phyloP scores from a whole-genome alignment of 2,888 invertebrate genomes.

The Venustoraphidia nigricollis region DNA sequence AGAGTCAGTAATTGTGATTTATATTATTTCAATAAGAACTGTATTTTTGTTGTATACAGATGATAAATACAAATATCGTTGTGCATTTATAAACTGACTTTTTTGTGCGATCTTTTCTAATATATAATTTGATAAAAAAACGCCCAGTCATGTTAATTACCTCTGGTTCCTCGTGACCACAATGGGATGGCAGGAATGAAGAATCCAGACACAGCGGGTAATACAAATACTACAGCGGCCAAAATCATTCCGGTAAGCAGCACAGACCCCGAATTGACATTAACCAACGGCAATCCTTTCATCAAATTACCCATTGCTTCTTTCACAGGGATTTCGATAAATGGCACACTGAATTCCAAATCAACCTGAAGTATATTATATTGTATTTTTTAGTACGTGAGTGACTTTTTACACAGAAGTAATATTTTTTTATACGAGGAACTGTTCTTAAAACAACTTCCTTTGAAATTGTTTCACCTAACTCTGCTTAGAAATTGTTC shows the following conservation, averaged over 20 bases:
- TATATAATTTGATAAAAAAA: not conserved
- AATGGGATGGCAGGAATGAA: conserved; percentile 7
- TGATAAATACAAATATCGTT: not conserved
- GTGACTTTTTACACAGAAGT: no score
- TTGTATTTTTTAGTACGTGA: no score
- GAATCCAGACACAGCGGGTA: conserved; percentile 30
- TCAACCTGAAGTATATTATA: conserved; percentile 35
- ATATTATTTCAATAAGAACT: conserved; percentile 1
- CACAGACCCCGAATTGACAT: conserved; percentile 44
- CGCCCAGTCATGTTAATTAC: not conserved
- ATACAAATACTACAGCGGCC: conserved; percentile 34
- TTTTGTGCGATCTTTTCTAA: not conserved
- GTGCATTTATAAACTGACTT: not conserved
- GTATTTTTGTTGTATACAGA: not conserved
- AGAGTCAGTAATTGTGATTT: not conserved
- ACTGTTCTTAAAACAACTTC: no score
- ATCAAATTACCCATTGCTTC: conserved; percentile 29
- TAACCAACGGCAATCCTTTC: conserved; percentile 33
- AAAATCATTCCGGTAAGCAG: conserved; percentile 40
- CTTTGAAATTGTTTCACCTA: no score
- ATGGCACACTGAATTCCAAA: conserved; percentile 48
- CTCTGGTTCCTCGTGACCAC: conserved; percentile 13
- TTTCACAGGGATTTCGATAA: conserved; percentile 47
- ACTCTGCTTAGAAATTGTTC: no score
- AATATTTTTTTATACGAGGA: no score